These are phyloP conservation scores for Tachystola acroxantha DNA, from an alignment of 2,888 invertebrate species.

Conservation along the genomic window DNA sequence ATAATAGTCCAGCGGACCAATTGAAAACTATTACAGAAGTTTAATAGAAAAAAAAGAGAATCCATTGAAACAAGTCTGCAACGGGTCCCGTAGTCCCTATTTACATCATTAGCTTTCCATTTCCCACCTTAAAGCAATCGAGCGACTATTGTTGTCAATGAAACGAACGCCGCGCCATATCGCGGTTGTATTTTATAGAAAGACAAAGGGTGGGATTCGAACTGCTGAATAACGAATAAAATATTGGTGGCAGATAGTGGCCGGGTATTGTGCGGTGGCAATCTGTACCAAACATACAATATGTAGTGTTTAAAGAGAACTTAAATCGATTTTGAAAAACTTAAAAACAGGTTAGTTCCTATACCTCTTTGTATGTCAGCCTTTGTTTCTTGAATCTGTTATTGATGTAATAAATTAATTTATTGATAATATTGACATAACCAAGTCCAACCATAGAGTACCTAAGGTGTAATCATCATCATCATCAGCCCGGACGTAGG, in stretches of 20 bases:
- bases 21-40: constrained; percentile 7
- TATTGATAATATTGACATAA: too few species aligned
- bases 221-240: constrained; percentile 19
- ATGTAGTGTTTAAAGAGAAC: too few species aligned
- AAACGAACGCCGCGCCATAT: constrained; percentile 11
- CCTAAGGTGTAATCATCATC: too few species aligned
- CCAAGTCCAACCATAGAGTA: too few species aligned
- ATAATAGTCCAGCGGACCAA: constrained; percentile 3
- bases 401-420: too few species aligned
- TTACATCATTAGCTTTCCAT: constrained; percentile 43
- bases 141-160: constrained; percentile 25
- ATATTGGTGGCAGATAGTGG: constrained; percentile 10
- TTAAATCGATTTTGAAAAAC: too few species aligned
- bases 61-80: constrained; percentile 10
- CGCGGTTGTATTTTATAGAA: constrained; percentile 21
- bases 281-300: neutral
- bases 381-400: too few species aligned
- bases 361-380: too few species aligned
- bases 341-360: too few species aligned
- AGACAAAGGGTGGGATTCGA: constrained; percentile 22
- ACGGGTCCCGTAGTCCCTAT: constrained; percentile 20
- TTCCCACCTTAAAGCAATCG: constrained; percentile 33
- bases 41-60: constrained; percentile 6
- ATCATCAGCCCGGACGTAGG: too few species aligned
- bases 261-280: neutral